These are phyloP conservation scores for Poliocrania exsul DNA, from an alignment of 2,797 vertebrate genomes.

Conservation along the genomic window DNA sequence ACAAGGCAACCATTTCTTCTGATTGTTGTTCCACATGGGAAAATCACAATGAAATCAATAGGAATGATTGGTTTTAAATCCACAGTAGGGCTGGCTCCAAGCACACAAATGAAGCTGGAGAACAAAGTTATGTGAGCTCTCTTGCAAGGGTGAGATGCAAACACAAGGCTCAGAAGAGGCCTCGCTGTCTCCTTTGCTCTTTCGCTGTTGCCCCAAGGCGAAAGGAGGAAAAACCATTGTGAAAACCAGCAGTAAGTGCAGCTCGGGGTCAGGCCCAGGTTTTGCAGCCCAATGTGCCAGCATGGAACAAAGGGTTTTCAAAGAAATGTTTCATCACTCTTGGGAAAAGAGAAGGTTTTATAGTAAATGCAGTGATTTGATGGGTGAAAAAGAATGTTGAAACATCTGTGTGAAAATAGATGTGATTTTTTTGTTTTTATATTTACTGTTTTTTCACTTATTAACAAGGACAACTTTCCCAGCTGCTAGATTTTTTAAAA, in stretches of 20 bases:
- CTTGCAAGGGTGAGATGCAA: not conserved
- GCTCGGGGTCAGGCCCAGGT: not conserved
- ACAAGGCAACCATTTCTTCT: not conserved
- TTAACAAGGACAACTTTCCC: not conserved
- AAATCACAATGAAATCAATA: conserved; percentile 48
- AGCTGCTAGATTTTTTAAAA: not conserved
- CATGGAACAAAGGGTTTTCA: not conserved
- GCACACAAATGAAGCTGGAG: conserved; percentile 22
- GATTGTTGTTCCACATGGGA: conserved; percentile 1
- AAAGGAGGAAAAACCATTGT: not conserved
- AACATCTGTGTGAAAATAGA: not conserved
- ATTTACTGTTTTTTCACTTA: not conserved
- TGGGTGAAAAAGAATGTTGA: not conserved
- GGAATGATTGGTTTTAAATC: conserved; percentile 17
- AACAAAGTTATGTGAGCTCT: not conserved
- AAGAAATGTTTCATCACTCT: not conserved
- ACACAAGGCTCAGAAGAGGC: not conserved
- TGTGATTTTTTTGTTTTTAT: not conserved
- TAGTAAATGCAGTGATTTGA: not conserved
- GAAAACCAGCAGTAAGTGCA: not conserved
- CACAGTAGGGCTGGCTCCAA: not conserved
- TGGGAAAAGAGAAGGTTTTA: not conserved
- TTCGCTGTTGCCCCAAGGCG: not conserved
- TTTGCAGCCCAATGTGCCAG: not conserved
- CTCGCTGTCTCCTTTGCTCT: not conserved